Conservation (phyloP, 1,140 invertebrate genomes). For the Aricia agestis region DNA sequence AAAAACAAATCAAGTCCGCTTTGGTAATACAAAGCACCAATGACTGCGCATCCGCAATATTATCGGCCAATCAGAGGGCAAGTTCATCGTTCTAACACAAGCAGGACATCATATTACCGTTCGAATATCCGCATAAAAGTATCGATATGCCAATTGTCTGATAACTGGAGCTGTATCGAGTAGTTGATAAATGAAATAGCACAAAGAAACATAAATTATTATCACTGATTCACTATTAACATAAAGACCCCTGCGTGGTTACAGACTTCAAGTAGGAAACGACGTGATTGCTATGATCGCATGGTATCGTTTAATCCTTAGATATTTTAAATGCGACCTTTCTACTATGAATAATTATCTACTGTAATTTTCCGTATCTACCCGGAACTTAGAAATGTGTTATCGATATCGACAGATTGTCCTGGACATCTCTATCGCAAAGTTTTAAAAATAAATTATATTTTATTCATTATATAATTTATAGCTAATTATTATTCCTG, state of each 20-base stretch:
- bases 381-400: not conserved
- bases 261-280: not conserved
- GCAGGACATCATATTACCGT: no score
- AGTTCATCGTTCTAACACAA: no score
- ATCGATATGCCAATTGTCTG: not conserved
- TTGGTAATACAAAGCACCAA: no score
- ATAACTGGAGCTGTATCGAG: not conserved
- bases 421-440: not conserved
- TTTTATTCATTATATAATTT: no score
- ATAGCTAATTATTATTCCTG: no score
- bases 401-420: not conserved
- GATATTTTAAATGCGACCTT: not conserved
- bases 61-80: no score
- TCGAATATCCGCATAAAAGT: no score
- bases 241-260: not conserved
- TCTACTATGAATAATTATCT: not conserved
- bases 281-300: not conserved
- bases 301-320: not conserved
- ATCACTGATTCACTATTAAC: not conserved
- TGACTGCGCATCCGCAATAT: no score
- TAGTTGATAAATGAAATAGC: not conserved
- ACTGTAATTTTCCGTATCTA: not conserved
- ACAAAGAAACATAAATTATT: constrained; percentile 1
- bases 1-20: no score
- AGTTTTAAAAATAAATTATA: not conserved